These are phyloP conservation scores for Megaceryle alcyon DNA, from an alignment of 2,797 vertebrate species.

Conservation along the genomic window DNA sequence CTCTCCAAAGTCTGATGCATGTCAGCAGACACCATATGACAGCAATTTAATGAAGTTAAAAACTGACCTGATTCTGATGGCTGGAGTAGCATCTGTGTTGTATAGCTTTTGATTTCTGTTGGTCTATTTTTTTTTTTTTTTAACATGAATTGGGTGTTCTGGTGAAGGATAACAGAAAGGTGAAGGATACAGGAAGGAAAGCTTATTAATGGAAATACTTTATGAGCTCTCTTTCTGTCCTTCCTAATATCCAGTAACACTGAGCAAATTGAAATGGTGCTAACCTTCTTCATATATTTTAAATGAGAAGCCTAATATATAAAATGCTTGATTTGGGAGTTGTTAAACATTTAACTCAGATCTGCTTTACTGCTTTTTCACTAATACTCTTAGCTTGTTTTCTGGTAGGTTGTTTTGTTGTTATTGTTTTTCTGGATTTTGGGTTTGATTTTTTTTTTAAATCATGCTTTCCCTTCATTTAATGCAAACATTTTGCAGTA, in stretches of 20 bases:
- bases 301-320: conserved; percentile 2
- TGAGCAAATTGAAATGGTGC: conserved; percentile 18
- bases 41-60: conserved; percentile 97
- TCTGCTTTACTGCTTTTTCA: background rate
- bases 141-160: conserved; percentile 47
- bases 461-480: background rate
- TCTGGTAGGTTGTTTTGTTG: background rate
- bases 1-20: conserved; percentile 90
- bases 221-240: conserved; percentile 50
- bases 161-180: conserved; percentile 65
- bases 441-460: background rate
- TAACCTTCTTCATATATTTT: conserved; percentile 54
- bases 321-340: conserved; percentile 3
- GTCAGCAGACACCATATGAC: conserved; percentile 92
- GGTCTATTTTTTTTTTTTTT: conserved; percentile 23
- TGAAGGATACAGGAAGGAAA: conserved; percentile 58
- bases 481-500: background rate
- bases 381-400: background rate
- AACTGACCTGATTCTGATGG: conserved; percentile 84
- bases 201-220: conserved; percentile 64
- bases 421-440: background rate
- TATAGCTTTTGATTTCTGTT: conserved; percentile 63
- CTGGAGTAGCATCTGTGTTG: conserved; percentile 74
- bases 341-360: background rate
- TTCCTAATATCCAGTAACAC: conserved; percentile 49